phyloP scores from a whole-genome alignment of 2,797 vertebrate species.

The Zalophus californianus region DNA sequence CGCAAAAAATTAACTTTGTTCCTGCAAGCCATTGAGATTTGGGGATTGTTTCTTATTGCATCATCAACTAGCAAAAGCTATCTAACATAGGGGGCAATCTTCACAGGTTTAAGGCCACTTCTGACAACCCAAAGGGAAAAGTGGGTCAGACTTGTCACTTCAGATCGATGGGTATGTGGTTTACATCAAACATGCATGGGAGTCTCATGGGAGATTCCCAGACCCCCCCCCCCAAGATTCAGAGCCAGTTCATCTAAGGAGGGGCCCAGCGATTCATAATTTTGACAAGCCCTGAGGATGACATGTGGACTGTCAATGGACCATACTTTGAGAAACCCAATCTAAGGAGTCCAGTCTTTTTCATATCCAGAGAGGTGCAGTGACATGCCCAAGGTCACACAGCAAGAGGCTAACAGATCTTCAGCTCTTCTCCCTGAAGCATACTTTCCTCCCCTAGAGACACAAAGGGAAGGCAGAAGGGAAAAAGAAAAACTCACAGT shows the following conservation, averaged over 20 bases:
- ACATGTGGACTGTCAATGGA: background rate
- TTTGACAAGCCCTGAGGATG: background rate
- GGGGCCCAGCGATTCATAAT: background rate
- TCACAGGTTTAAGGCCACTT: background rate
- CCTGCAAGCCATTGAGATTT: background rate
- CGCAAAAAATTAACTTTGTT: background rate
- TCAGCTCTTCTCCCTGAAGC: background rate
- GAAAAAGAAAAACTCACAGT: slow-evolving; percentile 8
- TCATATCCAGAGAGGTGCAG: background rate
- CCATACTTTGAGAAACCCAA: background rate
- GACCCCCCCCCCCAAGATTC: background rate
- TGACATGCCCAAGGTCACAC: slow-evolving; percentile 13
- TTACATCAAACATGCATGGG: background rate
- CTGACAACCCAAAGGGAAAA: background rate
- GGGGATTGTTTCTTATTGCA: background rate
- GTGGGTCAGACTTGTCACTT: background rate
- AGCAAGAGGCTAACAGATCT: background rate
- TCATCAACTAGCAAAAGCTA: background rate
- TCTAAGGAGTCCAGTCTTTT: background rate
- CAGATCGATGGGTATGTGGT: background rate
- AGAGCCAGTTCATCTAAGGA: background rate
- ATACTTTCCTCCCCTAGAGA: background rate
- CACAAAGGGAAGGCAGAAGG: background rate
- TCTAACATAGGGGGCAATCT: background rate
- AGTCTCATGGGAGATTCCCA: background rate